Evolutionary conservation across 2,113 vertebrate species (phyloP), one percentile per base, ranked within the genome.

Genomic region (Archocentrus centrarchus): DNA sequence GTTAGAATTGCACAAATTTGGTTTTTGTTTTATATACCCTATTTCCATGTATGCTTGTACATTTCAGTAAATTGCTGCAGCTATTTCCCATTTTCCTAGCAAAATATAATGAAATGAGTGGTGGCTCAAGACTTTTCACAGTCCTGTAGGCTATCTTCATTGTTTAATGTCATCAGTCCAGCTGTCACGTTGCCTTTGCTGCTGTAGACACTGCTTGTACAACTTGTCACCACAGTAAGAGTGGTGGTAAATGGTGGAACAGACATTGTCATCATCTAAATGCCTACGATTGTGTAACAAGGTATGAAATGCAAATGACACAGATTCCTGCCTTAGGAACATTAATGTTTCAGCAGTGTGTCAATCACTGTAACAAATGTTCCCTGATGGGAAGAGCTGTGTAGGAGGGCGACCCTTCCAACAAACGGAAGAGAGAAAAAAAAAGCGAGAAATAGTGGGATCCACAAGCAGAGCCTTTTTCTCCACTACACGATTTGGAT

Each of bases 361-460:
- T 79, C 90, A 88, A 70, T 90, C 81, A 88, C 0, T 75, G 18
- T 18, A 79, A 83, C 78, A 86, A 83, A 76, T 24, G 27, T 50
- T 64, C 41, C 77, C 64, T 57, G 44, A 68, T 66, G 87, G 63
- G 82, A 57, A 75, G 85, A 85, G n/a, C 30, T 1, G 8, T 44
- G 62, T 76, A 57, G 84, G 80, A 81, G 59, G 77, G 59, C 77
- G 84, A 53, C 37, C 82, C 80, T 70, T 57, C 30, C 20, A 83
- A 78, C 70, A 77, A 63, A 59, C 59, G 37, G 41, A 41, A 22
- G 61, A 66, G 13, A 32, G 0, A 41, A 14, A 0, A 11, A 39
- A 58, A 68, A 44, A 60, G 59, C 6, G 11, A 59, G 61, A 76
- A 64, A 59, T 35, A 22, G 62, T 7, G 60, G 57, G 84, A 85